Evolutionary conservation across 2,888 invertebrate species (phyloP), one percentile per base, ranked within the genome.

Genomic region (Dyspetes luteomarginatus): DNA sequence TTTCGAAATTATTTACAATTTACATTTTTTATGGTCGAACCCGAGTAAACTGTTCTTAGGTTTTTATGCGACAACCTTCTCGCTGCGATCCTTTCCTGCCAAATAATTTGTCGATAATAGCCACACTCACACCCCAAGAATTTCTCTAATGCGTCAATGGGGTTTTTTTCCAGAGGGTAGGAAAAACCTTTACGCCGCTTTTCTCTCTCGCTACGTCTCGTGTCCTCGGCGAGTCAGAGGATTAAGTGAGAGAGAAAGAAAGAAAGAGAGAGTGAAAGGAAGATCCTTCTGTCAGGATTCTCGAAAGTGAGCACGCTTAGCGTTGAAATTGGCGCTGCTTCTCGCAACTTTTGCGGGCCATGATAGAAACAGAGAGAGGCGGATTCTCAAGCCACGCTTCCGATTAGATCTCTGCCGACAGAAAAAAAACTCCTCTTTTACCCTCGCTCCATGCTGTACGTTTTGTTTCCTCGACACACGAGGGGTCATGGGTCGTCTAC

Each of bases 321-420:
- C 56, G 68, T 65, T 60, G 73, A 73, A 77, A 81, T 75, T 71
- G 71, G 62, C 67, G 69, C 64, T 62, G 68, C 62, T 55, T 78
- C 41, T 4, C 36, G 36, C 65, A 56, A 17, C 52, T 60, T 28
- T 64, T 55, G 50, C 28, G 22, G n/a, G 24, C n/a, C 36, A 17
- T 36, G 74, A 74, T 81, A 74, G 60, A 64, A 55, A 74, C 30
- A 67, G 55, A 55, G 56, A 65, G 41, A 43, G 41, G 62, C 41
- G 62, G 55, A 71, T 78, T 69, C 65, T 71, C 43, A 12, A 67
- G 60, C 50, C 74, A 58, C 52, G 73, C 68, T 78, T 74, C 73
- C 78, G 81, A 81, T 81, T 81, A 77, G 81, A 78, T 78, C 81
- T 78, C 68, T 67, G 56, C 64, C 58, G 41, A 71, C 56, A 43